phyloP scores from a whole-genome alignment of 1,140 invertebrate genomes.

The Platyscapa corneri region DNA sequence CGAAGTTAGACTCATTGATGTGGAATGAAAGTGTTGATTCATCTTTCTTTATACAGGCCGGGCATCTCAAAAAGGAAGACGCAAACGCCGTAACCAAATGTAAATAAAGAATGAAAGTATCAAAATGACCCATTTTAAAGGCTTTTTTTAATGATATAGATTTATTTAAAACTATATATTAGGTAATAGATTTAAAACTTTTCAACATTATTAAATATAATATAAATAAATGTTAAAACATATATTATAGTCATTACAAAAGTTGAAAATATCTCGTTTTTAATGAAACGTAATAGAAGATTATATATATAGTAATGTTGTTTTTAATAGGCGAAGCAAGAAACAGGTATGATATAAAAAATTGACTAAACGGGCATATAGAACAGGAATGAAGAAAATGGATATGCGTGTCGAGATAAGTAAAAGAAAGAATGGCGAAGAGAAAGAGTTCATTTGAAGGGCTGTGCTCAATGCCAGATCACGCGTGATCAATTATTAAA shows the following conservation, averaged over 20 bases:
- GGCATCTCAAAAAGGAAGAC: neutral
- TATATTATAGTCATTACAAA: neutral
- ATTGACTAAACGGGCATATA: neutral
- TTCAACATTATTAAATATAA: too few relatives aligned
- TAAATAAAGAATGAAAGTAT: slow-evolving; percentile 33
- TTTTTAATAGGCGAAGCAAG: neutral
- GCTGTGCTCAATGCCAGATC: slow-evolving; percentile 65
- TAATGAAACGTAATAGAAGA: too few relatives aligned
- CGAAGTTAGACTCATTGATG: slow-evolving; percentile 34
- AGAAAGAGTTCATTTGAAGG: slow-evolving; percentile 16
- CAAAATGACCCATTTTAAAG: slow-evolving; percentile 10
- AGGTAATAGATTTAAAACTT: too few relatives aligned
- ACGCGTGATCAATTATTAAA: slow-evolving; percentile 73
- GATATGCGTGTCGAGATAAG: neutral
- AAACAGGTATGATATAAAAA: neutral
- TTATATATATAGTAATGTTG: neutral
- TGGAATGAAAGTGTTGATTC: slow-evolving; percentile 44
- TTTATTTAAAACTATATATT: too few relatives aligned
- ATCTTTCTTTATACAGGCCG: slow-evolving; percentile 32
- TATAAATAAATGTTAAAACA: too few relatives aligned
- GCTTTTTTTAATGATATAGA: too few relatives aligned
- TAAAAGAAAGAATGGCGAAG: neutral
- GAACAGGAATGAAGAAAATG: neutral
- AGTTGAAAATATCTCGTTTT: too few relatives aligned
- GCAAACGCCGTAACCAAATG: neutral